Evolutionary conservation across 37 sponge, comb jelly and placozoan species (phyloP), one percentile per base, ranked within the genome.

Genomic region (Spongilla lacustris): DNA sequence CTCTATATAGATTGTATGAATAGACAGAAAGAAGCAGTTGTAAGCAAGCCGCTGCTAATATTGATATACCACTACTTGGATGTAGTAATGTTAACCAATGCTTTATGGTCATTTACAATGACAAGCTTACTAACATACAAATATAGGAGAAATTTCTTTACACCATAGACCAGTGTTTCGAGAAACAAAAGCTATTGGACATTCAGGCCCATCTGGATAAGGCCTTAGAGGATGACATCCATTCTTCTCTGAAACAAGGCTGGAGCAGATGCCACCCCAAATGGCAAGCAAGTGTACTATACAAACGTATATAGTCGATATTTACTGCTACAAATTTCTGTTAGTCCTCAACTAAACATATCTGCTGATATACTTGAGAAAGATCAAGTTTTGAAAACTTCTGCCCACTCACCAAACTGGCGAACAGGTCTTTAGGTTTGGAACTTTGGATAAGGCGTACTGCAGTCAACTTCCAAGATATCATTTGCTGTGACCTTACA

Each of bases 131-230:
- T 12, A 37, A 83, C 91, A 68, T 79, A 91, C 77, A 91, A n/a
- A 48, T 26, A n/a, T n/a, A n/a, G n/a, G n/a, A n/a, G n/a, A n/a
- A n/a, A n/a, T 19, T 34, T 71, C 23, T 76, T 73, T 21, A 91
- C 66, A 13, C 83, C 82, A 69, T 36, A 87, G 4, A 38, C 76
- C 4, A 87, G 68, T 12, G 68, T 71, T 31, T 32, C 91, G 36
- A 17, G 91, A 91, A 17, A 83, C n/a, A 46, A 74, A 87, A 33
- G 88, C 92, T 31, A 91, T 68, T 4, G 91, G 91, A 21, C 87
- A n/a, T 27, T 90, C 91, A 33, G 2, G 28, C 2, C 83, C 83
- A 73, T 79, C 79, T 11, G 77, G 82, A 28, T 46, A 34, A 22
- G 36, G 11, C 81, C 81, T 5, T 80, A 5, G 1, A 80, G 67